These are phyloP conservation scores for Heliangelus exortis DNA, from an alignment of 2,797 vertebrate genomes.

Conservation along the genomic window DNA sequence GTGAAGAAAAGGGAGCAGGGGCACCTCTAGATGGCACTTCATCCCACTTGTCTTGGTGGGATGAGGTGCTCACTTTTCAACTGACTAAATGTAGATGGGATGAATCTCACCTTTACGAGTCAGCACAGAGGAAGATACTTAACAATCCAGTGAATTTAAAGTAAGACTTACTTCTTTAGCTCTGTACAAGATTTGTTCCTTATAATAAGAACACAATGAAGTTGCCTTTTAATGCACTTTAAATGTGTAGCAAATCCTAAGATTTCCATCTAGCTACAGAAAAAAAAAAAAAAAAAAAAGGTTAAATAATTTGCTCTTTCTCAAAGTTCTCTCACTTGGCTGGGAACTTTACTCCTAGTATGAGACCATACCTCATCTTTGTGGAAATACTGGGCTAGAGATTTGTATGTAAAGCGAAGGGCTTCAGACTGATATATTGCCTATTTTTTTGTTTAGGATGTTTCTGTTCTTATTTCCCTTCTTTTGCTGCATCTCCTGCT, in stretches of 20 bases:
- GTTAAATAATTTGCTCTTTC: too few species aligned
- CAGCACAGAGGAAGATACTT: not conserved
- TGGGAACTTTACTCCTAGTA: too few species aligned
- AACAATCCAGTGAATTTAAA: not conserved
- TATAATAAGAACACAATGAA: not conserved
- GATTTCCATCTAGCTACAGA: not conserved
- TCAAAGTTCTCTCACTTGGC: too few species aligned
- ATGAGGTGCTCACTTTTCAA: not conserved
- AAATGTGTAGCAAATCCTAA: not conserved
- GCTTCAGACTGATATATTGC: constrained; percentile 64
- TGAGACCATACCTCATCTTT: too few species aligned
- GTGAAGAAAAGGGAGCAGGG: not conserved
- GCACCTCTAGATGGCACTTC: not conserved
- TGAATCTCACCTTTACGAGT: not conserved
- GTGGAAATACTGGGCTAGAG: not conserved
- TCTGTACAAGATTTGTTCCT: not conserved
- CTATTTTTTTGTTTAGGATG: constrained; percentile 73
- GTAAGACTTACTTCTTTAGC: not conserved
- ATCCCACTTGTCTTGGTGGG: not conserved
- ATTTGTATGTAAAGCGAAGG: constrained; percentile 71
- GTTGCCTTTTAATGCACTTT: not conserved
- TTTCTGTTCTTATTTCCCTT: constrained; percentile 74
- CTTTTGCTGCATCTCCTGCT: constrained; percentile 66
- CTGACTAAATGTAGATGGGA: not conserved
- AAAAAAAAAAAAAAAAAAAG: not conserved